These are phyloP conservation scores for Anguilla anguilla DNA, from an alignment of 2,797 vertebrate species.

Conservation along the genomic window DNA sequence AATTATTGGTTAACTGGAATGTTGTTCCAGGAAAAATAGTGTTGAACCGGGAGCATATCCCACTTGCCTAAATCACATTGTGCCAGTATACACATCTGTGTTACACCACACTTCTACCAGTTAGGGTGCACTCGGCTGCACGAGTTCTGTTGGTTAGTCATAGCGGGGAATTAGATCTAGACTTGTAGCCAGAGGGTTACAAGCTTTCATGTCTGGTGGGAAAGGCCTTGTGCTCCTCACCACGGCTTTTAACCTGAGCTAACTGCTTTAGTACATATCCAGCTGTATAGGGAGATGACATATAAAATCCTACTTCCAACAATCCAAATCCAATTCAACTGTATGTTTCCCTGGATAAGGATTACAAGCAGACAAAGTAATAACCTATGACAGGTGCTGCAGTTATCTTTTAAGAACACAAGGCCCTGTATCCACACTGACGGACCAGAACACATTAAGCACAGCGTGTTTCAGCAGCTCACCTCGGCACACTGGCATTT, in stretches of 20 bases:
- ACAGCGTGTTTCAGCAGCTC: constrained; percentile 21
- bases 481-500: constrained; percentile 97
- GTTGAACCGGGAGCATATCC: neutral
- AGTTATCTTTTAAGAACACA: neutral
- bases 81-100: neutral
- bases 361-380: neutral
- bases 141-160: neutral
- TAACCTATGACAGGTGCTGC: neutral
- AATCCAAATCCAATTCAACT: neutral
- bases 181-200: neutral
- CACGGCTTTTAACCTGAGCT: neutral
- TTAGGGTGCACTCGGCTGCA: neutral
- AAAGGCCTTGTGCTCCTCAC: neutral
- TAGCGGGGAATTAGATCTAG: neutral
- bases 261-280: neutral
- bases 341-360: neutral
- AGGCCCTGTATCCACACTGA: neutral
- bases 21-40: too few relatives aligned
- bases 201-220: neutral
- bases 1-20: too few relatives aligned
- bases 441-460: neutral
- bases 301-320: neutral
- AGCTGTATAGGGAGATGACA: neutral
- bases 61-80: too few relatives aligned
- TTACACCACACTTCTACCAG: neutral